Evolutionary conservation across 2,797 vertebrate species (phyloP), one percentile per base, ranked within the genome.

Genomic region (Ctenosaura bakeri): DNA sequence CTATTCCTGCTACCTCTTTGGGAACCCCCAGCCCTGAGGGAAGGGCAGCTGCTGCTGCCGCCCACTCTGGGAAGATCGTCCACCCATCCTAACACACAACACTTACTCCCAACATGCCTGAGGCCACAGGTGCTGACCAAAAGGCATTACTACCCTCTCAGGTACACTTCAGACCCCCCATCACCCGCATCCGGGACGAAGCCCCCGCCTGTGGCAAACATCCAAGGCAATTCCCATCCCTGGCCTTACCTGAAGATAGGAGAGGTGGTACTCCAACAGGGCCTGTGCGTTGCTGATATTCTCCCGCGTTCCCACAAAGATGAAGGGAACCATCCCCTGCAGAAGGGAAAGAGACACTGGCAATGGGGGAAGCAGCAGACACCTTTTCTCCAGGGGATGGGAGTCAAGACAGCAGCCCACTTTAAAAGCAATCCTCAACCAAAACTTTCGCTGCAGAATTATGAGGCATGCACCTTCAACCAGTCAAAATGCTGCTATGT

Each of bases 251-350:
- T 98, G 98, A 26, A 99, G 97, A 93, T 99, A 98, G 59, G 98
- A 98, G 81, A 99, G 98, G 4, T 99, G 98, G 96, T 99, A 99
- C 78, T 99, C 98, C 95, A 99, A 87, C 69, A 99, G 97, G 8
- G 98, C 98, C 96, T 98, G 98, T 4, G 98, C 98, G 3, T 99
- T 99, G 95, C 98, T 98, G 96, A 99, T 99, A 94, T 98, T 99
- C 96, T 99, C 98, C 94, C 98, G 98, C 5, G 98, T 99, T 73
- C 98, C 98, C 87, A 99, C 98, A 86, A 99, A 99, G 82, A 98
- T 98, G 82, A 99, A 99, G 2, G 98, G 98, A 91, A 99, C 98
- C 98, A 98, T 98, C 46, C 98, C 98, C 98, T 99, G 94, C 64
- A 74, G 32, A 46, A 12, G 4, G 90, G 85, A 50, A 62, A 10